Conservation (phyloP, 2,888 invertebrate species). For the Chorisops tibialis region DNA sequence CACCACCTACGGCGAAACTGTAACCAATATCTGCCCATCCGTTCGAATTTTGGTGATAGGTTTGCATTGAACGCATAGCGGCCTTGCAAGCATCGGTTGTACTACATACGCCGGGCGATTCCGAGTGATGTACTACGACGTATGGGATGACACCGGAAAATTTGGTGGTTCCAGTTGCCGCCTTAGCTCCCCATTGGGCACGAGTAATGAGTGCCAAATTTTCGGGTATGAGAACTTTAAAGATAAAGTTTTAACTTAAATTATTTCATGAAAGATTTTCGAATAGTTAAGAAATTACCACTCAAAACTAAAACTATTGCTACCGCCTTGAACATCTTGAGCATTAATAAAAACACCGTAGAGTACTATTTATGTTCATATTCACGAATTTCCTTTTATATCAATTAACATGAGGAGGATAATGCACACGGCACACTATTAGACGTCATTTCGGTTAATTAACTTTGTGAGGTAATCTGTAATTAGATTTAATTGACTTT, state of each 20-base stretch:
- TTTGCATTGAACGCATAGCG: slow-evolving; percentile 44
- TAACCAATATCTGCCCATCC: slow-evolving; percentile 48
- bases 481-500: too few relatives aligned
- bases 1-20: slow-evolving; percentile 45
- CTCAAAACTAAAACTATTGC: not conserved
- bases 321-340: not conserved
- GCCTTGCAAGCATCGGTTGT: slow-evolving; percentile 38
- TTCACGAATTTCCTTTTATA: too few relatives aligned
- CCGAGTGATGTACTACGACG: slow-evolving; percentile 44
- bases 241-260: not conserved
- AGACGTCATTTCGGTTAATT: too few relatives aligned
- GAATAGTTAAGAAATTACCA: not conserved
- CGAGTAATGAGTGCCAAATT: not conserved
- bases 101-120: slow-evolving; percentile 37
- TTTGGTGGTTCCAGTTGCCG: slow-evolving; percentile 36
- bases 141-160: slow-evolving; percentile 39
- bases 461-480: too few relatives aligned
- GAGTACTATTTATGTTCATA: too few relatives aligned
- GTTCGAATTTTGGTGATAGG: slow-evolving; percentile 43
- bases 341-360: too few relatives aligned
- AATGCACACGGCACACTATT: too few relatives aligned
- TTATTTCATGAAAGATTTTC: not conserved
- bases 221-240: too few relatives aligned
- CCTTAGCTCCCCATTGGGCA: slow-evolving; percentile 44
- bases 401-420: too few relatives aligned